Evolutionary conservation across 1,140 invertebrate genomes (phyloP).

Genomic region (Megathymus violae): DNA sequence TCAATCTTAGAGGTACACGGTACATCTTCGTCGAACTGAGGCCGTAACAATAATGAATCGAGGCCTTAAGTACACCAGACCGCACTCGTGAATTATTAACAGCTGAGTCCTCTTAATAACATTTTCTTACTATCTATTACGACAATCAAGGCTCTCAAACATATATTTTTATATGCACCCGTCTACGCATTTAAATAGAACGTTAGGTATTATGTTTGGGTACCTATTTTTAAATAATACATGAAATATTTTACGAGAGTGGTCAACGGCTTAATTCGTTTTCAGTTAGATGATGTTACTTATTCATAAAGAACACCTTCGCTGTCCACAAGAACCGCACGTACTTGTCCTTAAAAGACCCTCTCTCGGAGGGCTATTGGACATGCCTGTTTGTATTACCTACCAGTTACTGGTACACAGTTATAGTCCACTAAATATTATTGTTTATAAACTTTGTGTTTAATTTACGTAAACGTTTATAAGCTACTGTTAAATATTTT

Average conservation of each 20-base stretch:
- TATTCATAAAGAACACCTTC: slow-evolving; percentile 76
- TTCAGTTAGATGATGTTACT: slow-evolving; percentile 76
- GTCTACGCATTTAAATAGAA: slow-evolving; percentile 6
- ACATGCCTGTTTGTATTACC: slow-evolving; percentile 77
- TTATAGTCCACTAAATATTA: slow-evolving; percentile 79
- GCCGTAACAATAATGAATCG: slow-evolving; percentile 82
- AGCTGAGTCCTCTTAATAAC: slow-evolving; percentile 58
- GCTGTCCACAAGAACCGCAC: slow-evolving; percentile 57
- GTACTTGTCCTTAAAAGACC: slow-evolving; percentile 72
- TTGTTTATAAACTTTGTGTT: slow-evolving; percentile 72
- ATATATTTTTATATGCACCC: background rate
- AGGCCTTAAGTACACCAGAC: slow-evolving; percentile 69
- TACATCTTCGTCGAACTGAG: slow-evolving; percentile 74
- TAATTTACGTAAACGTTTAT: slow-evolving; percentile 41
- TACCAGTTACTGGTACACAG: slow-evolving; percentile 62
- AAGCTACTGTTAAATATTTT: slow-evolving; percentile 22
- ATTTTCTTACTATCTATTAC: slow-evolving; percentile 37
- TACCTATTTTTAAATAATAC: slow-evolving; percentile 10
- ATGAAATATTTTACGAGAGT: slow-evolving; percentile 51
- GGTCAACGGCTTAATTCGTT: slow-evolving; percentile 64
- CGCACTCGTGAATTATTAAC: slow-evolving; percentile 78
- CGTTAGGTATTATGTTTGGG: slow-evolving; percentile 5
- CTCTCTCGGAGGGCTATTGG: slow-evolving; percentile 60
- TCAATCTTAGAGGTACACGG: slow-evolving; percentile 81
- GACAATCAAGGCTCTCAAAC: background rate